A percentile compares a stretch with the other conserved stretches of the same genome.
phyloP scores from a whole-genome alignment of 2,888 invertebrate species.

The Tiphia femorata region DNA sequence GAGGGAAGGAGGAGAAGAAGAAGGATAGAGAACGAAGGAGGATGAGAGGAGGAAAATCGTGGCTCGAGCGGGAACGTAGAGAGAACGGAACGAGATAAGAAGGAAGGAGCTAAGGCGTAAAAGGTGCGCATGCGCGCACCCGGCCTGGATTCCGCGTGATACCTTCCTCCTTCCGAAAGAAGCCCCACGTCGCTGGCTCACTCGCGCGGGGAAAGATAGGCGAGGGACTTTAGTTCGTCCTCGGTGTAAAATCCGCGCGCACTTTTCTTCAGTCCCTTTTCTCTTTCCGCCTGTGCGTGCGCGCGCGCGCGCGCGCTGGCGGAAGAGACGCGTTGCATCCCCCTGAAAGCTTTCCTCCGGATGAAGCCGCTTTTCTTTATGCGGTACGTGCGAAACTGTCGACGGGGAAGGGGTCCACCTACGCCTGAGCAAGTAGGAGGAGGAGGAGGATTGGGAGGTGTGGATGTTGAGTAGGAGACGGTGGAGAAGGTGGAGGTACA shows the following conservation, averaged over 20 bases:
- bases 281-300: neutral
- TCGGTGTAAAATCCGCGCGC: slow-evolving; percentile 37
- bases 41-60: neutral
- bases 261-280: slow-evolving; percentile 36
- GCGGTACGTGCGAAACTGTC: slow-evolving; percentile 41
- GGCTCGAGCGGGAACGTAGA: slow-evolving; percentile 1
- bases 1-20: slow-evolving; percentile 4
- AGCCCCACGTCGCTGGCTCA: too few species aligned
- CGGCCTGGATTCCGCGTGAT: too few species aligned
- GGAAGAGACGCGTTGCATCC: slow-evolving; percentile 22
- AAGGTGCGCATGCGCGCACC: too few species aligned
- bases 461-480: too few species aligned
- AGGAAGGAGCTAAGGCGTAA: too few species aligned
- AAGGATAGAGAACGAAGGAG: neutral
- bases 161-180: too few species aligned
- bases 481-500: too few species aligned
- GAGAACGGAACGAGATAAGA: neutral
- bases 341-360: slow-evolving; percentile 41
- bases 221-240: slow-evolving; percentile 35
- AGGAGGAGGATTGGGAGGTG: too few species aligned
- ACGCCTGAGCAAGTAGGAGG: too few species aligned
- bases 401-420: too few species aligned
- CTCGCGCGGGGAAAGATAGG: slow-evolving; percentile 21
- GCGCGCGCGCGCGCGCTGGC: too few species aligned
- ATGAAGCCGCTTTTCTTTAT: slow-evolving; percentile 48